phyloP scores from a whole-genome alignment of 2,888 invertebrate species.

The Diplazon laetatorius region DNA sequence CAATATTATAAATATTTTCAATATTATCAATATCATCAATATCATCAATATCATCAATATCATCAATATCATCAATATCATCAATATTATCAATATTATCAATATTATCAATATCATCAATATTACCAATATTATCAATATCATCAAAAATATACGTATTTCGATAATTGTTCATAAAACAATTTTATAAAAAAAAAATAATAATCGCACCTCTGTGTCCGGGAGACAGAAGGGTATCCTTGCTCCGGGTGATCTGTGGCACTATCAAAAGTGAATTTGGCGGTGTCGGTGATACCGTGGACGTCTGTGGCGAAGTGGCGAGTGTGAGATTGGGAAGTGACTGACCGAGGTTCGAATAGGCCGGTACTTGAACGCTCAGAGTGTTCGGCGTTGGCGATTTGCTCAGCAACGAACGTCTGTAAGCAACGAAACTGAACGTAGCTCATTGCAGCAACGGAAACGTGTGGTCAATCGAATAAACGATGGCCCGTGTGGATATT shows the following conservation, averaged over 20 bases:
- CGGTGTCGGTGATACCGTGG: slow-evolving; percentile 81
- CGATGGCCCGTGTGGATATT: no score
- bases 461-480: background rate
- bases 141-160: no score
- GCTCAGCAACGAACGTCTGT: slow-evolving; percentile 80
- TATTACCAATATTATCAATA: no score
- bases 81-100: no score
- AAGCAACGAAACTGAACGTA: slow-evolving; percentile 43
- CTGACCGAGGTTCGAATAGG: slow-evolving; percentile 87
- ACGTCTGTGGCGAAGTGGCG: slow-evolving; percentile 81
- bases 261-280: slow-evolving; percentile 82
- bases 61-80: no score
- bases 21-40: no score
- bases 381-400: slow-evolving; percentile 87
- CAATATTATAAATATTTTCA: no score
- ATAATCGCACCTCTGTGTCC: slow-evolving; percentile 79
- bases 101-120: no score
- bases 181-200: no score
- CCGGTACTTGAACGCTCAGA: slow-evolving; percentile 88
- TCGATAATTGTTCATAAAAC: slow-evolving; percentile 22
- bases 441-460: slow-evolving; percentile 13
- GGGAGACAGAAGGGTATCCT: slow-evolving; percentile 80
- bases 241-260: slow-evolving; percentile 82
- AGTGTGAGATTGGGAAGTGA: slow-evolving; percentile 90
- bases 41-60: no score